Conservation (phyloP, 2,888 invertebrate genomes). For the Halictus ligatus region DNA sequence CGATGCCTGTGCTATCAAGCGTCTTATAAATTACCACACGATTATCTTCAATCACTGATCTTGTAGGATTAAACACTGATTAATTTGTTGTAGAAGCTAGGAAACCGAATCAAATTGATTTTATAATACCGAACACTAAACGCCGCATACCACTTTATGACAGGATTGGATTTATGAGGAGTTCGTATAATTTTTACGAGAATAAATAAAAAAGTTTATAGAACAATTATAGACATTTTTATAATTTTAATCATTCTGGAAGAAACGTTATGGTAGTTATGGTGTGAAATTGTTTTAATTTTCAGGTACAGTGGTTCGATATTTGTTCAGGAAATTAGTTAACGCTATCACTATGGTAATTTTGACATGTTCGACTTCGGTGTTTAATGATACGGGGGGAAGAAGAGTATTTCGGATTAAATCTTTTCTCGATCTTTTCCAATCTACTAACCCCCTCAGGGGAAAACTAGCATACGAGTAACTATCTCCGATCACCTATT, state of each 20-base stretch:
- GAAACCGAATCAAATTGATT: too few species aligned
- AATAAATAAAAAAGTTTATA: too few species aligned
- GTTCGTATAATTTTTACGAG: neutral
- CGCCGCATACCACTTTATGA: neutral
- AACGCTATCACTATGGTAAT: too few species aligned
- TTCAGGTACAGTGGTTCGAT: too few species aligned
- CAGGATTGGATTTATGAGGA: neutral
- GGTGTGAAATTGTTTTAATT: too few species aligned
- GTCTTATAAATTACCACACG: neutral
- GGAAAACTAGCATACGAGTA: neutral
- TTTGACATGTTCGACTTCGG: too few species aligned
- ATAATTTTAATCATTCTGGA: too few species aligned
- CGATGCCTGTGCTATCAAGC: neutral
- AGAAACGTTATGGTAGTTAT: too few species aligned
- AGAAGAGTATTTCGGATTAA: neutral
- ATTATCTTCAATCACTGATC: neutral
- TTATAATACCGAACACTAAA: neutral
- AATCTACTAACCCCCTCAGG: neutral
- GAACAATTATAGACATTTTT: too few species aligned
- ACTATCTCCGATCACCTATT: neutral
- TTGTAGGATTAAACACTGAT: neutral
- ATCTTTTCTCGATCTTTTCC: neutral
- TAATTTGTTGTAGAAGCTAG: neutral
- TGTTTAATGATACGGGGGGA: neutral
- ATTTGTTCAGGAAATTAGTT: too few species aligned